Conservation (phyloP, 2,113 vertebrate genomes). For the Condylura cristata region DNA sequence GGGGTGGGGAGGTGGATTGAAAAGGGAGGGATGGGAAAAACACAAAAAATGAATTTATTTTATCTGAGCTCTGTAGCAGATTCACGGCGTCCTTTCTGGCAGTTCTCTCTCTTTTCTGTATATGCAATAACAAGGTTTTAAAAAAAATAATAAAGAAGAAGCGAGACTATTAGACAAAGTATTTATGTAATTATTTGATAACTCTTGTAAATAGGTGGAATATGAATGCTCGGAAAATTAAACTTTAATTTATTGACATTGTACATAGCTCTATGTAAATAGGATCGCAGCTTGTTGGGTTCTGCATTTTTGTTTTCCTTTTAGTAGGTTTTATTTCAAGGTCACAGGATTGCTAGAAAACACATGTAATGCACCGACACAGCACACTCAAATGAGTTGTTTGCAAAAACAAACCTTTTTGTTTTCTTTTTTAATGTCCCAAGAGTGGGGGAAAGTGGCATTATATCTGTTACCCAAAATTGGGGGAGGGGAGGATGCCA, state of each 20-base stretch:
- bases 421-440: constrained; percentile 38
- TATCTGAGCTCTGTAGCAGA: constrained; percentile 81
- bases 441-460: background rate
- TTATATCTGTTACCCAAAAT: constrained; percentile 61
- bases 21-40: constrained; percentile 62
- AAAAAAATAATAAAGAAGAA: constrained; percentile 85
- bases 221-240: constrained; percentile 94
- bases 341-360: constrained; percentile 55
- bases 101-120: constrained; percentile 83
- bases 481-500: constrained; percentile 84
- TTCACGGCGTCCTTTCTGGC: constrained; percentile 63
- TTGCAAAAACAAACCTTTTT: background rate
- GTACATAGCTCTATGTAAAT: constrained; percentile 96
- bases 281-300: constrained; percentile 75
- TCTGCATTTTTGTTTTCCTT: constrained; percentile 76
- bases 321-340: constrained; percentile 89
- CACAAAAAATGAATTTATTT: constrained; percentile 80
- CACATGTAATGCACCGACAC: background rate
- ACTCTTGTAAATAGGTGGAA: constrained; percentile 97
- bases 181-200: constrained; percentile 99
- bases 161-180: constrained; percentile 96
- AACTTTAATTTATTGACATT: constrained; percentile 99
- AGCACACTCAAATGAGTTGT: background rate
- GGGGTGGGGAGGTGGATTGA: constrained; percentile 46
- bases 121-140: constrained; percentile 94